Evolutionary conservation across 2,797 vertebrate species (phyloP).

Genomic region (Pteropus rufus): DNA sequence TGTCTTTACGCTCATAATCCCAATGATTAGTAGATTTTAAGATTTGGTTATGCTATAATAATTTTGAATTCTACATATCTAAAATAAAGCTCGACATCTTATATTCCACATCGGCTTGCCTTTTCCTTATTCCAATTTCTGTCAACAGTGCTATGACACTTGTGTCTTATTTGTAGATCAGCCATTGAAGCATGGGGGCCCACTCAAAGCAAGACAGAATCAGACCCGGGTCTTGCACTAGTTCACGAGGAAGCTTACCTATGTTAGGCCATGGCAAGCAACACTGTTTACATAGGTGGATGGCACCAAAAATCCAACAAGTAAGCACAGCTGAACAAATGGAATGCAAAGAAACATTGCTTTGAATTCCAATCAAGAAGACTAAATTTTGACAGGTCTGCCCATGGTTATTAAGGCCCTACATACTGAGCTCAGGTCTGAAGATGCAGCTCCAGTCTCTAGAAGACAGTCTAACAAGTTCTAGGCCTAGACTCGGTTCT

Average conservation of each 20-base stretch:
- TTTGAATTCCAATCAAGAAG: neutral
- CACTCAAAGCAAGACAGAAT: neutral
- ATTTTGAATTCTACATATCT: neutral
- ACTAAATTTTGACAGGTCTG: neutral
- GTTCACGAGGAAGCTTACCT: neutral
- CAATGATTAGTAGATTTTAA: neutral
- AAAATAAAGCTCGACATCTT: neutral
- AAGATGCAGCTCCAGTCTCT: too few species aligned
- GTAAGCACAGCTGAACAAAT: neutral
- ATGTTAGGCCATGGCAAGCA: neutral
- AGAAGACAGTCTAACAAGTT: neutral
- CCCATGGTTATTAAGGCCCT: neutral
- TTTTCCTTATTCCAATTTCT: neutral
- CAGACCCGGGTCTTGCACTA: neutral
- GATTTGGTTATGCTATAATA: neutral
- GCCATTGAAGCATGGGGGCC: neutral
- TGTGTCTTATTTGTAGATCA: neutral
- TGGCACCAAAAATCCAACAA: neutral
- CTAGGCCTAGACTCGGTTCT: neutral
- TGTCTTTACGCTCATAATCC: neutral
- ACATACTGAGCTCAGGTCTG: neutral
- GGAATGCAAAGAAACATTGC: neutral
- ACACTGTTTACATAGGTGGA: neutral
- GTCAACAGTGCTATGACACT: neutral
- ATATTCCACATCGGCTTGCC: neutral